Evolutionary conservation across 1,140 invertebrate species (phyloP), one percentile per base, ranked within the genome.

Genomic region (Drosophila orosa): DNA sequence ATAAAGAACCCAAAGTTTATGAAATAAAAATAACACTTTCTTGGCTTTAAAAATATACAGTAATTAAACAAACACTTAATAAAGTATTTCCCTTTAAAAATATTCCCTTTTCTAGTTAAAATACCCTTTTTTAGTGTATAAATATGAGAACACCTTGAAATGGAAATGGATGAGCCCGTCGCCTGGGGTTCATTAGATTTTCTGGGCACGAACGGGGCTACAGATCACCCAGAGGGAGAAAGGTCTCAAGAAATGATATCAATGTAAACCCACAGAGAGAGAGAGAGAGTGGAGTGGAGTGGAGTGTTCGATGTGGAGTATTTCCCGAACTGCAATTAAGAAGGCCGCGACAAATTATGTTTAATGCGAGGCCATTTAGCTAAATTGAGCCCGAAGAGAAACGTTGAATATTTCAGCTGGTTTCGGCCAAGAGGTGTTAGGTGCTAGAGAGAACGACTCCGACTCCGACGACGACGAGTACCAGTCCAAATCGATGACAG

Each of bases 401-500:
- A 42, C 33, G 42, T n/a, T 68, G 56, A 76, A 71, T 71, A 40
- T 69, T 54, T 71, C 42, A 71, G 66, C 67, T 40, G 65, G 50
- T 71, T 71, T 71, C 25, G 65, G 67, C 50, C 31, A 55, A 52
- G 44, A 50, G 59, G 63, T 60, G 72, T 50, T 61, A 50, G 59
- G 63, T 60, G 72, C 44, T 61, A 68, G 47, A 61, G 27, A 29
- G 73, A 75, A 78, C 69, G 82, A 65, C 84, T 80, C 56, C 56
- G 74, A 6, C n/a, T n/a, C n/a, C 31, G 31, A 33, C 29, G 29
- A 31, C 31, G 45, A 47, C 76, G 74, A 57, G 73, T 62, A 78
- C 78, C 79, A 63, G 69, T 82, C 69, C 78, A 87, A 74, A 79
- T 86, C 79, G 79, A 87, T 86, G 83, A 86, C 83, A 85, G 80